phyloP scores from a whole-genome alignment of 2,797 vertebrate genomes.

The Amblyopsis hoosieri region DNA sequence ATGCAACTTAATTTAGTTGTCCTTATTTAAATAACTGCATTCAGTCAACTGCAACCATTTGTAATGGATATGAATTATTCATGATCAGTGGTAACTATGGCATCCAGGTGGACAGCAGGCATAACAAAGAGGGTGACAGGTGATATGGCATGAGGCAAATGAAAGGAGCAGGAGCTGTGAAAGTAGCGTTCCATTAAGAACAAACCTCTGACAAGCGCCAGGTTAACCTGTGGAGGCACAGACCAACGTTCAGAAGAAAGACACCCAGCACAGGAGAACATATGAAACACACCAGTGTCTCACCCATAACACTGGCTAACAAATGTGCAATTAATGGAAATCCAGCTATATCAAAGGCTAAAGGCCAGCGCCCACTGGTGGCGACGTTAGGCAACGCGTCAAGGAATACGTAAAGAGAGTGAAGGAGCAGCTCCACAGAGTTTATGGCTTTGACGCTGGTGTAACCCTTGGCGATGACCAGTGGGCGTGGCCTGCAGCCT shows the following conservation, averaged over 20 bases:
- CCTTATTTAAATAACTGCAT: background rate
- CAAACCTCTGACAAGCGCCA: conserved; percentile 85
- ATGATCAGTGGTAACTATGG: conserved; percentile 1
- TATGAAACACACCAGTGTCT: too few species aligned
- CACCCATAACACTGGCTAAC: too few species aligned
- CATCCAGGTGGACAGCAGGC: conserved; percentile 28
- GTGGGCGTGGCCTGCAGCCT: too few species aligned
- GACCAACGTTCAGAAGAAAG: conserved; percentile 17
- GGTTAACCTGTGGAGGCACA: conserved; percentile 88
- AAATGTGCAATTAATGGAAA: background rate
- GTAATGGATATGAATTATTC: conserved; percentile 26
- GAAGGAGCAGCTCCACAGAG: too few species aligned
- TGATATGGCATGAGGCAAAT: conserved; percentile 10
- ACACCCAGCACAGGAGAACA: background rate
- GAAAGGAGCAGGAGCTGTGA: conserved; percentile 58
- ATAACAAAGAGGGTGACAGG: conserved; percentile 13
- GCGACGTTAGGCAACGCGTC: too few species aligned
- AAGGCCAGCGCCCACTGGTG: background rate
- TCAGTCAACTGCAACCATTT: conserved; percentile 24
- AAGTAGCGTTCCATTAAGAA: conserved; percentile 65
- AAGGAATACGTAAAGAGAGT: too few species aligned
- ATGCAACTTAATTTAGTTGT: too few species aligned
- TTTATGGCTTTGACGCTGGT: too few species aligned
- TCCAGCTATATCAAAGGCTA: background rate
- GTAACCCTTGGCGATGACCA: too few species aligned